Conservation (phyloP, 2,113 vertebrate genomes). For the Pterocles gutturalis region DNA sequence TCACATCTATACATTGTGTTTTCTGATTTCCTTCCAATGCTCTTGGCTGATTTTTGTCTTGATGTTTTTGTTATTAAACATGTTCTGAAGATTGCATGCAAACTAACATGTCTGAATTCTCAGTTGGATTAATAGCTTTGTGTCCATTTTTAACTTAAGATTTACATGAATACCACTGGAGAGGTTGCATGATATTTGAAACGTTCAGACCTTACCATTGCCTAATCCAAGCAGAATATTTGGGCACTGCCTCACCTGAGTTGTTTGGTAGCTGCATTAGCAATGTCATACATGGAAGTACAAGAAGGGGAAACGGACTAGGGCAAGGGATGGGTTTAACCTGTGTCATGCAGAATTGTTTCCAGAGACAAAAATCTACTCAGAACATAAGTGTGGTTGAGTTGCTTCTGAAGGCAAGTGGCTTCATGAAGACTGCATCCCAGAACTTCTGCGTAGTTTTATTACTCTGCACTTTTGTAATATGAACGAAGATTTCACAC, state of each 20-base stretch:
- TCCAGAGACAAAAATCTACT: background rate
- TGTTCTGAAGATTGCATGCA: background rate
- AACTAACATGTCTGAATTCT: background rate
- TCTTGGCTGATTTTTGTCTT: background rate
- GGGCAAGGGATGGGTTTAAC: background rate
- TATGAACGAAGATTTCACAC: background rate
- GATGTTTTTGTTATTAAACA: background rate
- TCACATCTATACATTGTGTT: background rate
- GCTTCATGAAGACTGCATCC: fast-evolving
- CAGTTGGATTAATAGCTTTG: background rate
- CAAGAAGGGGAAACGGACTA: fast-evolving
- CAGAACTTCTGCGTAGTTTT: background rate
- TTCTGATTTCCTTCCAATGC: background rate
- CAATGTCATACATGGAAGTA: background rate
- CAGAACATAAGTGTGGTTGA: background rate
- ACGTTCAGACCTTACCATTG: background rate
- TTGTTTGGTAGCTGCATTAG: background rate
- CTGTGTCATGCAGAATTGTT: background rate
- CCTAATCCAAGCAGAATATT: background rate
- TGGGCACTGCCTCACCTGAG: background rate
- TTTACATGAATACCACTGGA: background rate
- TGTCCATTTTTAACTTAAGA: background rate
- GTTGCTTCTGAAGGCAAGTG: background rate
- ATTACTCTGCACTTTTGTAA: background rate
- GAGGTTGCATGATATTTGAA: background rate